phyloP scores from a whole-genome alignment of 2,113 vertebrate genomes.

The Calidris pugnax region DNA sequence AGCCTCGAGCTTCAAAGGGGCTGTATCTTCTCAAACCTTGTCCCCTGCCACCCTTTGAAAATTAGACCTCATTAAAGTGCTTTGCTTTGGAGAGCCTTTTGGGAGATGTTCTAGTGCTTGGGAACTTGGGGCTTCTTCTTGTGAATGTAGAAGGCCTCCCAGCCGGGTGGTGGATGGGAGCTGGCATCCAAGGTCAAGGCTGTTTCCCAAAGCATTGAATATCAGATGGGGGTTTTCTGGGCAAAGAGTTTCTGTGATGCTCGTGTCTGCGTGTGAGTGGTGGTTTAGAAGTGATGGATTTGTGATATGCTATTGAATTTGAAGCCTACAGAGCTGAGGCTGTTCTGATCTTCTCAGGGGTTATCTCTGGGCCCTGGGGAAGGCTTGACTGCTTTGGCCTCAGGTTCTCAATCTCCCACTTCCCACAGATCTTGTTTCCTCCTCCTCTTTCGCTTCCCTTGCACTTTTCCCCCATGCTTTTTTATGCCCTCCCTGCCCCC shows the following conservation, averaged over 20 bases:
- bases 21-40: background rate
- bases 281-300: background rate
- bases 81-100: background rate
- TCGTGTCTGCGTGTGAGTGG: background rate
- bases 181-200: background rate
- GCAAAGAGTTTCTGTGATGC: background rate
- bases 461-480: background rate
- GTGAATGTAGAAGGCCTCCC: fast-evolving
- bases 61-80: background rate
- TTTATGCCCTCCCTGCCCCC: background rate
- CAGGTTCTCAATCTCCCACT: background rate
- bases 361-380: background rate
- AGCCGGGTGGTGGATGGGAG: background rate
- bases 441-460: background rate
- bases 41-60: background rate
- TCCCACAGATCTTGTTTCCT: background rate
- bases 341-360: background rate
- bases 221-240: background rate
- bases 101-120: background rate
- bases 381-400: background rate
- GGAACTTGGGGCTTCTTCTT: background rate
- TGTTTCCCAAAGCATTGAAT: background rate
- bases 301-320: background rate
- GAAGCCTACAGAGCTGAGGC: background rate
- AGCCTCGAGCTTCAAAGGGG: background rate